phyloP scores from a whole-genome alignment of 2,797 vertebrate species.

The Pyrocephalus nanus region DNA sequence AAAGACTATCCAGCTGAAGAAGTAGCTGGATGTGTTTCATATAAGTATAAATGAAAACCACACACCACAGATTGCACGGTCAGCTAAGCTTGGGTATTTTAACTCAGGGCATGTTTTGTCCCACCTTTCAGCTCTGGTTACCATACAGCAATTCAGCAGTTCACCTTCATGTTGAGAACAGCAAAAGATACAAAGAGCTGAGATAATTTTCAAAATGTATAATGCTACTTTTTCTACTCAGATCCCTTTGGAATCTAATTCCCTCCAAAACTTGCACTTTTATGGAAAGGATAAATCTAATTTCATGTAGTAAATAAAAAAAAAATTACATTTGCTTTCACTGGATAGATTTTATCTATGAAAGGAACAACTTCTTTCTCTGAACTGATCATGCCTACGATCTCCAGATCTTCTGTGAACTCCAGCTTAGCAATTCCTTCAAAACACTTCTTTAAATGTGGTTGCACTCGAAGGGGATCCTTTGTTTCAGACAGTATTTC shows the following conservation, averaged over 20 bases:
- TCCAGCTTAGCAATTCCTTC: slow-evolving; percentile 91
- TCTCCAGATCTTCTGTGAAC: slow-evolving; percentile 83
- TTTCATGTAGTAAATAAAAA: not conserved
- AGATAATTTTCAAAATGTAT: not conserved
- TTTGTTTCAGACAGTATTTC: slow-evolving; percentile 95
- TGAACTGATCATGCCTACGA: slow-evolving; percentile 91
- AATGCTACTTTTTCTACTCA: not conserved
- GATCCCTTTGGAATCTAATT: not conserved
- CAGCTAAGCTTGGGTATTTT: not conserved
- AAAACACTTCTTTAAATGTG: slow-evolving; percentile 95
- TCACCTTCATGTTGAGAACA: not conserved
- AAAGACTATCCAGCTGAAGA: not conserved
- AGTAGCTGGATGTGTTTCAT: not conserved
- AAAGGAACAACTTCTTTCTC: slow-evolving; percentile 89
- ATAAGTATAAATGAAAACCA: not conserved
- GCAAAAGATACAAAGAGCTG: not conserved
- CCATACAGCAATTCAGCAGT: not conserved
- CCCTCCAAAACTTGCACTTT: not conserved
- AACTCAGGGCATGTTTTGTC: not conserved
- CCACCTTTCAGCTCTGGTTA: not conserved
- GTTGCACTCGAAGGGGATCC: slow-evolving; percentile 91
- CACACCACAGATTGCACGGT: not conserved
- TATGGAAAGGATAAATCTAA: not conserved
- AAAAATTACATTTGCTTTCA: slow-evolving; percentile 83
- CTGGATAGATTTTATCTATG: slow-evolving; percentile 82